phyloP scores from a whole-genome alignment of 2,888 invertebrate genomes.

The Orthosia gothica region DNA sequence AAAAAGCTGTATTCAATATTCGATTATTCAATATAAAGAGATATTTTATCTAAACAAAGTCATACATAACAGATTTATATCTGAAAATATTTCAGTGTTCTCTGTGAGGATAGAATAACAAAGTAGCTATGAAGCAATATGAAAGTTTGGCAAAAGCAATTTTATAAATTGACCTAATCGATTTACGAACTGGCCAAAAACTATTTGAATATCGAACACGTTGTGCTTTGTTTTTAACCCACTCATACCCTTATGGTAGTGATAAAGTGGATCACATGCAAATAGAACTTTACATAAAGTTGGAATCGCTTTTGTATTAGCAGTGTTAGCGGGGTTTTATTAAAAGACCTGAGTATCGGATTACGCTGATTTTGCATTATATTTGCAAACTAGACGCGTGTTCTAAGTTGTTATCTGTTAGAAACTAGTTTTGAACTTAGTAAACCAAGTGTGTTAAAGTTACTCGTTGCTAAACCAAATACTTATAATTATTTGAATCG shows the following conservation, averaged over 20 bases:
- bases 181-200: constrained; percentile 49
- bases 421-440: neutral
- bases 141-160: constrained; percentile 48
- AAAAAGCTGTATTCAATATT: constrained; percentile 36
- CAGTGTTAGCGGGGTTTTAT: constrained; percentile 24
- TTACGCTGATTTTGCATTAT: constrained; percentile 29
- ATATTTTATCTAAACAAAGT: constrained; percentile 21
- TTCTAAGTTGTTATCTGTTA: constrained; percentile 17
- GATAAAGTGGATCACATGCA: constrained; percentile 29
- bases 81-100: constrained; percentile 25
- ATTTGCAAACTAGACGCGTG: constrained; percentile 31
- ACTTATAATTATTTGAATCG: neutral
- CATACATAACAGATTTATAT: constrained; percentile 31
- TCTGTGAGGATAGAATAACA: constrained; percentile 30
- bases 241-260: constrained; percentile 11
- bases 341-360: constrained; percentile 20
- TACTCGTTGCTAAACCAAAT: neutral
- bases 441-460: constrained; percentile 11
- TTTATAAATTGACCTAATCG: constrained; percentile 44
- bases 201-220: constrained; percentile 49
- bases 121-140: constrained; percentile 18
- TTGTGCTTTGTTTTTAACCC: constrained; percentile 20
- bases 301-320: constrained; percentile 44
- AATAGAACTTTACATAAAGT: constrained; percentile 43
- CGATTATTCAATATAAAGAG: constrained; percentile 17